phyloP scores from a whole-genome alignment of 2,797 vertebrate genomes.

The Corythornis leucogaster region DNA sequence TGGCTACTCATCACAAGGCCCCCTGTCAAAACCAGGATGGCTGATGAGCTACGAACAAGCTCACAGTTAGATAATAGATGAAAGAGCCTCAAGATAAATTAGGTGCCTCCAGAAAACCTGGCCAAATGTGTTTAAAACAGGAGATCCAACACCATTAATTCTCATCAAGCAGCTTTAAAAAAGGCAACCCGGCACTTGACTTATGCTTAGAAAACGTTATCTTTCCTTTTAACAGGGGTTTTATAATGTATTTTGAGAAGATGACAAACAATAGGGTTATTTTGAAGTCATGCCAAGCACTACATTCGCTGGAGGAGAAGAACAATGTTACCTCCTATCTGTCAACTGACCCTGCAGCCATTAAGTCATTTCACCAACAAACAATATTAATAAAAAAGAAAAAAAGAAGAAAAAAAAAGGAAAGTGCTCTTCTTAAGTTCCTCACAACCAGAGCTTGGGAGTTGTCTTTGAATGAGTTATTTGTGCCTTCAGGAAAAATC shows the following conservation, averaged over 20 bases:
- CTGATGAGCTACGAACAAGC: conserved; percentile 77
- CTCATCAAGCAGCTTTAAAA: conserved; percentile 74
- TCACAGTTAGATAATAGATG: conserved; percentile 80
- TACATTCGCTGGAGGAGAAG: conserved; percentile 32
- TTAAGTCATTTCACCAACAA: conserved; percentile 59
- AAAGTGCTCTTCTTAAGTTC: conserved; percentile 41
- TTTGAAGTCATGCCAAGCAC: conserved; percentile 66
- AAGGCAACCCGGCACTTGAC: conserved; percentile 74
- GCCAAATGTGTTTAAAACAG: conserved; percentile 79
- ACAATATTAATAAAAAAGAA: conserved; percentile 46
- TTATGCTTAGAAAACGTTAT: conserved; percentile 75
- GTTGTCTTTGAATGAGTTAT: conserved; percentile 9
- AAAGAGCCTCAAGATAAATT: conserved; percentile 81
- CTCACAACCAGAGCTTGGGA: neutral
- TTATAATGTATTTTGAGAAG: conserved; percentile 67
- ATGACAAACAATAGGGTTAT: conserved; percentile 71
- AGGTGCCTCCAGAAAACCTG: conserved; percentile 79
- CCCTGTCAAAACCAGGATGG: conserved; percentile 76
- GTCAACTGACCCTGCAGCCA: conserved; percentile 50
- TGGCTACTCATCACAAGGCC: conserved; percentile 75
- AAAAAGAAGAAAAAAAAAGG: neutral
- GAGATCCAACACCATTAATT: conserved; percentile 78
- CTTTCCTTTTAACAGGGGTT: conserved; percentile 71
- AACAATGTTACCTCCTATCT: conserved; percentile 22
- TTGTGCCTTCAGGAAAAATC: conserved; percentile 1